These are phyloP conservation scores for Cheilosia urbana DNA, from an alignment of 2,888 invertebrate species.

Conservation along the genomic window DNA sequence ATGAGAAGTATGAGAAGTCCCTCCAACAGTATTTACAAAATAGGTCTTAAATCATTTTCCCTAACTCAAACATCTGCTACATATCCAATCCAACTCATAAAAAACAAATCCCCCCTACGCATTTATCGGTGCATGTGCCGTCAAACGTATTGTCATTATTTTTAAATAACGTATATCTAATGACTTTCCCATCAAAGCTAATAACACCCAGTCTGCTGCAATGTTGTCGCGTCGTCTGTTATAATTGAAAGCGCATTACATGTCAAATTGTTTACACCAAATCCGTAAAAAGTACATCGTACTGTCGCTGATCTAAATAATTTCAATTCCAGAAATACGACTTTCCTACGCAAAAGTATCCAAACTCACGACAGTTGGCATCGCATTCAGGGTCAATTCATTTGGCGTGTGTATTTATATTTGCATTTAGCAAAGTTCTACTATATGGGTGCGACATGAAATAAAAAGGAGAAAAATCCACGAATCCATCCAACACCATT, in stretches of 20 bases:
- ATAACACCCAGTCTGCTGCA: background rate
- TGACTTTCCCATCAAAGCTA: constrained; percentile 6
- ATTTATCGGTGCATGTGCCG: no score
- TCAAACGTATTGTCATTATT: background rate
- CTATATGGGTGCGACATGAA: constrained; percentile 17
- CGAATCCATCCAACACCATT: constrained; percentile 43
- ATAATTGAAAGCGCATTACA: constrained; percentile 15
- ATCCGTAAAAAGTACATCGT: background rate
- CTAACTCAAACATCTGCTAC: no score
- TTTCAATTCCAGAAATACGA: constrained; percentile 39
- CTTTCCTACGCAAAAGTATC: constrained; percentile 30
- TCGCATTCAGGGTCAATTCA: constrained; percentile 47
- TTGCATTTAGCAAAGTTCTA: background rate
- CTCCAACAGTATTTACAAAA: no score
- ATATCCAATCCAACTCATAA: no score
- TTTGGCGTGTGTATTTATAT: background rate
- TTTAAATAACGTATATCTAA: background rate
- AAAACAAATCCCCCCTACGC: no score
- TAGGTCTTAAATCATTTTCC: no score
- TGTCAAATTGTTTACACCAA: constrained; percentile 27
- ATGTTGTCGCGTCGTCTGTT: background rate
- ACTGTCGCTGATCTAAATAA: constrained; percentile 11
- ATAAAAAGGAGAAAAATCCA: constrained; percentile 2
- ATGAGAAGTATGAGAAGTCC: no score
- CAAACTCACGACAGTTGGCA: constrained; percentile 6